Base-by-base conservation (phyloP, 2,888 invertebrate species). In the Lamellibrachia columna region DNA sequence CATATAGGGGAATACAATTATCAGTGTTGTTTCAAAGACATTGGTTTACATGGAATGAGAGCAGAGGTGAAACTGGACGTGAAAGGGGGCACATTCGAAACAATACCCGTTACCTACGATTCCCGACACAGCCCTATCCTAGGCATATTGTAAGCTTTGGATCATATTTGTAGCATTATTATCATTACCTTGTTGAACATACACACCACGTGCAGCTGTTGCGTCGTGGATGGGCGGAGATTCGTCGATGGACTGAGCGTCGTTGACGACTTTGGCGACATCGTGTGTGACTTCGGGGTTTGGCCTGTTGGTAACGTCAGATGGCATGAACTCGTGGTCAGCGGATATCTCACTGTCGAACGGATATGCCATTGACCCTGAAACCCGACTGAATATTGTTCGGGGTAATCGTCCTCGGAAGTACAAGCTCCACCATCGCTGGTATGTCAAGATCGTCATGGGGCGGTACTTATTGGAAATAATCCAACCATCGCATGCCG, bases 401-500 rank as follows among this genome's bases (percentile, higher is more conserved):
- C 2, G 92, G 92, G 9, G 60, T 60, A 7, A 92, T 60, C 8
- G 92, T 75, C 58, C 75, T 58, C 8, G 92, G 92, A 3, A 92
- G 60, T 60, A 40, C 75, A 22, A 22, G 28, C 15, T 40, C 92
- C 11, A 60, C 75, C 58, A 75, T 40, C 22, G 28, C 75, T 2
- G 92, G 92, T 22, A 92, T 40, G 40, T 40, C 40, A 6, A 75
- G 11, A 75, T 92, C 3, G 92, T 92, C 52, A 92, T 11, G 7
- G 92, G 60, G 53, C 60, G 28, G 92, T 40, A 90, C 52, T n/a
- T 90, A 90, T 92, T 92, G 22, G n/a, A n/a, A 28, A 52, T 15
- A 9, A 52, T 52, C 92, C 90, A 92, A 28, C n/a, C 28, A 58
- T 92, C 90, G 11, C 52, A 28, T 40, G 52, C 91, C 4, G 53